Evolutionary conservation across 2,888 invertebrate genomes (phyloP), one percentile per base, ranked within the genome.

Genomic region (Drosophila sordidula): DNA sequence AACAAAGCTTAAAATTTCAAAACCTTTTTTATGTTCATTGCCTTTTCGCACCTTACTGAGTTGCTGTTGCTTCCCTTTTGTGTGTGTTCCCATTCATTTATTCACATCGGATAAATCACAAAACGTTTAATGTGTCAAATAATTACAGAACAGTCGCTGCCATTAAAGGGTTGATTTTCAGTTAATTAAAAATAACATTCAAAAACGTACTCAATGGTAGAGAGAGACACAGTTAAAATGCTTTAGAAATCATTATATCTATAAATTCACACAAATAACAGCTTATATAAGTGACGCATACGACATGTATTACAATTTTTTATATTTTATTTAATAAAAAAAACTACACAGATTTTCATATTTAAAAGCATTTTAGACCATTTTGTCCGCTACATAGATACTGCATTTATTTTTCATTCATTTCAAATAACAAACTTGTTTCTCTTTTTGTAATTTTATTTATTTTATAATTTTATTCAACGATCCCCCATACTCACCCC

Each of bases 121-220:
- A 83, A 87, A 85, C 74, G 83, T 68, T 88, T 83, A 80, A 83
- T 83, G 88, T 83, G 80, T 77, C 80, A 75, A 75, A 75, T 78
- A 77, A 77, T 75, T 77, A 75, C 54, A 26, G 45, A 39, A 34
- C 38, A 38, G 42, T 52, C 36, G 12, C 4, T 9, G 25, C 9
- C 44, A 32, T 39, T 55, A 69, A 77, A 64, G 64, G 81, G 82
- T 87, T 76, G 68, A 78, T 70, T 80, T 71, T 64, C 73, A 78
- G 80, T 75, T 83, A 80, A 81, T 81, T 82, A 82, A 84, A 84
- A 75, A 71, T 72, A 70, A 52, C 72, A 84, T 81, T 81, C 68
- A 63, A 66, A 58, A 62, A 63, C 61, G 46, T 52, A 51, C 16
- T 25, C n/a, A 26, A 34, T 26, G 32, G 8, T 38, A 54, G 49